Base-by-base conservation (phyloP, 2,888 invertebrate species). In the Tetranychus truncatus region DNA sequence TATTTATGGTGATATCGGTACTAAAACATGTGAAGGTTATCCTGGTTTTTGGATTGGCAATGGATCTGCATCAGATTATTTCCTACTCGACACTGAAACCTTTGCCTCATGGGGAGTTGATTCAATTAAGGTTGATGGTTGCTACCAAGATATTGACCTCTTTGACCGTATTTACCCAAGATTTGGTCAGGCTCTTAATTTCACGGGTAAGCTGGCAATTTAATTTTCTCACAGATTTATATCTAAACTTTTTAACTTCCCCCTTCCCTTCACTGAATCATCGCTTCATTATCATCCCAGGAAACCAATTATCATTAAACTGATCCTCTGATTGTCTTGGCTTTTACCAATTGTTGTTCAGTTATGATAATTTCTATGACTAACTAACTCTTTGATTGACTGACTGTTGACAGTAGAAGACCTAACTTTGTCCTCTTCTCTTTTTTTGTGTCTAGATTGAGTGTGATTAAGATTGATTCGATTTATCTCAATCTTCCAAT, bases 1-100 rank as follows among this genome's bases (percentile, higher is more conserved):
- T 44, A 95, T 97, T 78, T 99, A 99, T 82, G 95, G 95, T 82
- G 97, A 97, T 83, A 95, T 91, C 82, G 97, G 97, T 7, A 93
- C 93, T 82, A 92, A 91, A 83, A 99, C 97, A 0, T 99, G 97
- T 82, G 95, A 91, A 1, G 95, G 96, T 4, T 97, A 94, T 82
- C 96, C 96, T 0, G 96, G 96, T 9, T 90, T 93, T 75, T 86
- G 92, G 78, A 9, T 44, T 21, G 46, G 67, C 7, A 21, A 55
- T 69, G 44, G 34, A 21, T 15, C 15, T 1, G 24, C 21, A 15
- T 15, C n/a, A 9, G 46, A 75, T 45, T 71, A 69, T 45, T 76
- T 67, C 44, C 20, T n/a, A 3, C 24, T 34, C 8, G 55, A 34
- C 34, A 7, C 44, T 66, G n/a, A 55, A 72, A 66, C 69, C 46